Evolutionary conservation across 2,797 vertebrate genomes (phyloP), one percentile per base, ranked within the genome.

Genomic region (Taenioides sp.): DNA sequence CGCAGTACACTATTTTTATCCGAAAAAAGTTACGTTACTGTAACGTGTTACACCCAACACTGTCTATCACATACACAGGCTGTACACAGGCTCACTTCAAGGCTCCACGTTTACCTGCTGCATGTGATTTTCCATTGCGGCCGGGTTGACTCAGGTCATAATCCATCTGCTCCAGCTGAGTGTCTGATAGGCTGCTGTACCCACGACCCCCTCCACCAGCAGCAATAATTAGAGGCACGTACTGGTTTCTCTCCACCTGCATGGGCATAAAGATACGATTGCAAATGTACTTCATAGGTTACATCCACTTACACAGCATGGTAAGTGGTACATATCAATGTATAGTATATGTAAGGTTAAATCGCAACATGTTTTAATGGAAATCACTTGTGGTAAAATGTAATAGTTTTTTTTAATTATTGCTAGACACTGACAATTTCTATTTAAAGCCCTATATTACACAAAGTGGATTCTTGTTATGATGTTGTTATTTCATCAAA

Each of bases 201-300:
- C 96, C 97, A 57, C 96, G 94, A 75, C 98, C 98, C 1, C 98
- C 98, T 70, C 97, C 98, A 7, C 97, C 98, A 22, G 97, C 97
- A 54, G 97, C 98, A 70, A 99, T 92, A 87, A 99, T 93, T 83
- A 99, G 92, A 47, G 97, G 97, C 55, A 94, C 81, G 0, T 95
- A 93, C 63, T 93, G 90, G 18, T 92, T 95, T 0, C 94, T 95
- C 72, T 95, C 93, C 92, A 98, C 93, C 98, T 99, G 43, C 4
- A 5, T 47, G 90, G 47, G 70, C 23, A 65, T 25, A 50, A 25
- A 47, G 17, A 43, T 1, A 27, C 28, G 12, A 23, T 47, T 43
- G 43, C 7, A 18, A 25, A 49, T 50, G 14, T 18, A 17, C 16
- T 65, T 65, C 2, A 27, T 4, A 27, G 16, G 23, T 49, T 7